A percentile compares a stretch with the other conserved stretches of the same genome.
Evolutionary conservation across 2,113 vertebrate genomes (phyloP).

Genomic region (Limanda limanda): DNA sequence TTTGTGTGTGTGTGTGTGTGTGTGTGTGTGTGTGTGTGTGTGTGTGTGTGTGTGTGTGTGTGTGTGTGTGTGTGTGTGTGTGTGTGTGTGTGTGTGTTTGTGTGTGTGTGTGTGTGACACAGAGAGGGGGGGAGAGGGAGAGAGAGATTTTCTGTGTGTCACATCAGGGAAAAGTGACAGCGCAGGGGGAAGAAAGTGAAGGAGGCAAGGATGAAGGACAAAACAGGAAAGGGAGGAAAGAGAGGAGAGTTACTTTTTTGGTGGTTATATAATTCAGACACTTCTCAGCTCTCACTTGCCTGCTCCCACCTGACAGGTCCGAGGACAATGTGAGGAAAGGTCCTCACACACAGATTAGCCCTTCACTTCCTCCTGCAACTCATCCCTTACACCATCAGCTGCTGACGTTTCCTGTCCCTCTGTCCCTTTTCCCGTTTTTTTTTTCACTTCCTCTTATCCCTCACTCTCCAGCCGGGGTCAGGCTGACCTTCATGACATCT

Average conservation of each 20-base stretch:
- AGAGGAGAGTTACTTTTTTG: background rate
- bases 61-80: conserved; percentile 24
- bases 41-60: conserved; percentile 24
- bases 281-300: conserved; percentile 26
- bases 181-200: conserved; percentile 35
- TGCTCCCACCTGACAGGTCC: conserved; percentile 39
- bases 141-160: conserved; percentile 34
- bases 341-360: conserved; percentile 43
- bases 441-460: background rate
- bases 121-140: background rate
- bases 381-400: background rate
- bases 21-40: conserved; percentile 19
- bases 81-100: conserved; percentile 22
- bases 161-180: conserved; percentile 43
- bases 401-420: conserved; percentile 13
- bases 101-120: conserved; percentile 3
- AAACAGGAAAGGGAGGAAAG: conserved; percentile 2
- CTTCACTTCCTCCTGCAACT: conserved; percentile 31
- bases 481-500: conserved; percentile 64
- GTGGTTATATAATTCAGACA: conserved; percentile 44
- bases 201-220: conserved; percentile 10
- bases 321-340: conserved; percentile 58
- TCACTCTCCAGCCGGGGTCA: conserved; percentile 30
- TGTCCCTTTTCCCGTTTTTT: background rate
- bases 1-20: conserved; percentile 23